These are phyloP conservation scores for Mesopsocus fuscifrons DNA, from an alignment of 2,888 invertebrate genomes.

Conservation along the genomic window DNA sequence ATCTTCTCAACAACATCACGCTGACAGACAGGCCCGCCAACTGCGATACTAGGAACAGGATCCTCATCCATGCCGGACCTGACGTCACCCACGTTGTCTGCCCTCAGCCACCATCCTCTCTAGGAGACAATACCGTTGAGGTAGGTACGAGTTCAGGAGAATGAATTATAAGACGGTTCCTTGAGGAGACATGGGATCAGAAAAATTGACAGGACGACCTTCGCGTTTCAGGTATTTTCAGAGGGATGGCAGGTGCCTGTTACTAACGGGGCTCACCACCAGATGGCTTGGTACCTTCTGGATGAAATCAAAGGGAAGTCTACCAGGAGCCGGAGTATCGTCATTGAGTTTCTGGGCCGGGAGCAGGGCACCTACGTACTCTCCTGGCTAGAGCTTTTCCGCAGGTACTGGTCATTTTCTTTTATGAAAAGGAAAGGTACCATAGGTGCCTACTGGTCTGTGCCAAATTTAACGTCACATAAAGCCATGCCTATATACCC, in stretches of 20 bases:
- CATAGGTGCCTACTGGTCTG: too few relatives aligned
- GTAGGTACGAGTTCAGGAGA: too few relatives aligned
- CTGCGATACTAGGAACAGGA: conserved; percentile 59
- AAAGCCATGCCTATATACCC: too few relatives aligned
- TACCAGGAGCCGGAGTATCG: conserved; percentile 34
- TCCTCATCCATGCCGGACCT: conserved; percentile 57
- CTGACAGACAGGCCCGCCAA: conserved; percentile 32
- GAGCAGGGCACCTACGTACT: conserved; percentile 56
- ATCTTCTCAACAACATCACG: conserved; percentile 28
- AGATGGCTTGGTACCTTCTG: conserved; percentile 16
- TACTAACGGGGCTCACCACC: conserved; percentile 20
- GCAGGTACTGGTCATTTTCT: conserved; percentile 27
- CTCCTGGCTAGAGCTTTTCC: conserved; percentile 67
- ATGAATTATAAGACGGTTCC: too few relatives aligned
- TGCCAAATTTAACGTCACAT: too few relatives aligned
- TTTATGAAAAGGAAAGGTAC: neutral
- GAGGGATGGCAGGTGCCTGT: conserved; percentile 49
- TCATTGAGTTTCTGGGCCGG: conserved; percentile 59
- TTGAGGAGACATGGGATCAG: too few relatives aligned
- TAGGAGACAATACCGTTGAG: conserved; percentile 18
- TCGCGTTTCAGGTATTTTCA: conserved; percentile 48
- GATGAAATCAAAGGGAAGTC: conserved; percentile 15
- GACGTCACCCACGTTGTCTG: conserved; percentile 39
- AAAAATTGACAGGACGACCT: too few relatives aligned
- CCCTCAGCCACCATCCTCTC: conserved; percentile 29